Base-by-base conservation (phyloP, 92 coral and sea anemone genomes). In the Umimayanthus chanpuru region DNA sequence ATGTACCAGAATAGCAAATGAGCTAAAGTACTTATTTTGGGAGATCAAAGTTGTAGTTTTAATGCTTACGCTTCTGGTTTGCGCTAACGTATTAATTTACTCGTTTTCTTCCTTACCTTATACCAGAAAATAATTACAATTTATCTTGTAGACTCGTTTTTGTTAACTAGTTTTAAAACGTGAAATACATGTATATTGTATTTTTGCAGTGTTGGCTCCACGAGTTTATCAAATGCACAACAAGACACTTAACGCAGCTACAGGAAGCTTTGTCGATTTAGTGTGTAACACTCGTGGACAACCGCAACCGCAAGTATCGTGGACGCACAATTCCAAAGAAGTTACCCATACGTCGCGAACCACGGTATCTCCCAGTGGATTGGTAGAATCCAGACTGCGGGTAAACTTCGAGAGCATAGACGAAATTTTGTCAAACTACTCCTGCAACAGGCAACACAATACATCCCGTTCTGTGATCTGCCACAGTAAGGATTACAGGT, bases 351-450 rank as follows among this genome's bases (percentile, higher is more conserved):
- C 10, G 64, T 44, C 87, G 28, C 79, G 66, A n/a, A 44, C 67
- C 66, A 83, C 77, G 18, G 9, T 47, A 25, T 76, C 26, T 26
- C 1, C 78, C 6, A 83, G 87, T 29, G 87, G 87, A 26, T 11
- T 77, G n/a, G 79, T 81, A 43, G 74, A 74, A 65, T 92, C 94
- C 40, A 77, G 26, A 30, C 8, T 92, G 28, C 68, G 88, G 65
- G 75, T 92, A n/a, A 70, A 89, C 85, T 92, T 71, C 89, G 72
- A 73, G 11, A 81, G 50, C 55, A 89, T 89, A 11, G 80, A 76
- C 44, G 88, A 82, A 8, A 44, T 76, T 32, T 11, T 75, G 76
- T 82, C 82, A 43, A 74, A 23, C 16, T 89, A 56, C 47, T 39
- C 70, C 14, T 89, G 91, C 73, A 74, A 7, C 38, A 82, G 66